Conservation (phyloP, 2,888 invertebrate genomes). For the Diplolepis rosae region DNA sequence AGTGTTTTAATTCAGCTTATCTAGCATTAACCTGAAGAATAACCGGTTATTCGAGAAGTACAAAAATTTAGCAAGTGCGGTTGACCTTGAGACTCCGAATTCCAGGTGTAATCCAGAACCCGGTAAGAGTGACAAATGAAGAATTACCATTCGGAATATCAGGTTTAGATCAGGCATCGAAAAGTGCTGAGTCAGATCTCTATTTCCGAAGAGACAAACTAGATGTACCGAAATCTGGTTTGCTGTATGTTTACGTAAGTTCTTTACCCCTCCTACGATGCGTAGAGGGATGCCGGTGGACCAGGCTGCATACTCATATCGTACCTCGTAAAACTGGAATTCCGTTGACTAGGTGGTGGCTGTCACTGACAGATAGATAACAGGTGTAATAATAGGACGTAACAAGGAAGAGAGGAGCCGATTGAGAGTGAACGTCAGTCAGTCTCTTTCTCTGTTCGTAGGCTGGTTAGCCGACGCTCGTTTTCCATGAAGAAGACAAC, state of each 20-base stretch:
- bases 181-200: conserved; percentile 2
- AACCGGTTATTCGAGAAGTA: background rate
- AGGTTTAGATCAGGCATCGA: conserved; percentile 8
- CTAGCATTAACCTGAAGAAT: background rate
- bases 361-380: conserved; percentile 57
- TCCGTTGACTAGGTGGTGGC: conserved; percentile 51
- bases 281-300: conserved; percentile 42
- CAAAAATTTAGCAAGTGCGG: background rate
- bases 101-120: background rate
- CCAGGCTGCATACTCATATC: conserved; percentile 42
- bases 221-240: conserved; percentile 20
- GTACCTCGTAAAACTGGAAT: conserved; percentile 66
- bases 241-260: conserved; percentile 1
- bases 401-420: conserved; percentile 59
- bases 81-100: background rate
- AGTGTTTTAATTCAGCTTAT: too few species aligned
- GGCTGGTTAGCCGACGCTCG: conserved; percentile 43
- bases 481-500: conserved; percentile 40
- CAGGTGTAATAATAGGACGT: conserved; percentile 70
- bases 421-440: conserved; percentile 48
- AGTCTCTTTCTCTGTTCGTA: conserved; percentile 22
- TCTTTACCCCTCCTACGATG: conserved; percentile 6
- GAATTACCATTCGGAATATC: background rate
- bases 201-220: conserved; percentile 1
- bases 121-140: background rate